Evolutionary conservation across 2,113 vertebrate genomes (phyloP).

Genomic region (Periophthalmus modestus): DNA sequence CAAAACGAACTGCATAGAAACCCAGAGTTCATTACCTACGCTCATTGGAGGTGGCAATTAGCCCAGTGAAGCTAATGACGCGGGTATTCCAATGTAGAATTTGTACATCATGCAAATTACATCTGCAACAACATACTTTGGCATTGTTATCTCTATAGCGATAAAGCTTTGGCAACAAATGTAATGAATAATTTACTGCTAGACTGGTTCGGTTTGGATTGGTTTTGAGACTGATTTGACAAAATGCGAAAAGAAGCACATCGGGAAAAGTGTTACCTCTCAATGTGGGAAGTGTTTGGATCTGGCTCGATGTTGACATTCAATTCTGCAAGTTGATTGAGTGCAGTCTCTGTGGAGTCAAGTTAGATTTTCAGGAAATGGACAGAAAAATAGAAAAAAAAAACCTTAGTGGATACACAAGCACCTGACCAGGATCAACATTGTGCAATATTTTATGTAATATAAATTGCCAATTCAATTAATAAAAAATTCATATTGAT

Average conservation of each 20-base stretch:
- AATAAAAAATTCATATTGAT: not conserved
- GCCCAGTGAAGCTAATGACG: conserved; percentile 3
- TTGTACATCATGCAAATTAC: not conserved
- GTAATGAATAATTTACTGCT: conserved; percentile 5
- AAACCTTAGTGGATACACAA: no score
- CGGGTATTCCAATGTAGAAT: not conserved
- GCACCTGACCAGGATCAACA: not conserved
- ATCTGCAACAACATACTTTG: not conserved
- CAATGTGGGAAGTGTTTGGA: not conserved
- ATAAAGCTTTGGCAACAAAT: not conserved
- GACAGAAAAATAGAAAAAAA: not conserved
- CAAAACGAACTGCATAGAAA: not conserved
- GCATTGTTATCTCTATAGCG: not conserved
- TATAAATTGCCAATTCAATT: not conserved
- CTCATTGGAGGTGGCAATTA: conserved; percentile 8
- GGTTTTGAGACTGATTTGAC: not conserved
- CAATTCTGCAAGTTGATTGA: not conserved
- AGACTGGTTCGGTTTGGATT: not conserved
- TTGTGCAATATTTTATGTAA: not conserved
- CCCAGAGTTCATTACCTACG: not conserved
- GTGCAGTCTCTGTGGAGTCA: not conserved
- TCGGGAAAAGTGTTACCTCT: not conserved
- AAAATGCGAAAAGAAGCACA: not conserved
- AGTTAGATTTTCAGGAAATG: not conserved
- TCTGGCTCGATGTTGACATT: not conserved